Conservation (phyloP, 1,140 invertebrate genomes). For the Pseudomyrmex dendroicus region DNA sequence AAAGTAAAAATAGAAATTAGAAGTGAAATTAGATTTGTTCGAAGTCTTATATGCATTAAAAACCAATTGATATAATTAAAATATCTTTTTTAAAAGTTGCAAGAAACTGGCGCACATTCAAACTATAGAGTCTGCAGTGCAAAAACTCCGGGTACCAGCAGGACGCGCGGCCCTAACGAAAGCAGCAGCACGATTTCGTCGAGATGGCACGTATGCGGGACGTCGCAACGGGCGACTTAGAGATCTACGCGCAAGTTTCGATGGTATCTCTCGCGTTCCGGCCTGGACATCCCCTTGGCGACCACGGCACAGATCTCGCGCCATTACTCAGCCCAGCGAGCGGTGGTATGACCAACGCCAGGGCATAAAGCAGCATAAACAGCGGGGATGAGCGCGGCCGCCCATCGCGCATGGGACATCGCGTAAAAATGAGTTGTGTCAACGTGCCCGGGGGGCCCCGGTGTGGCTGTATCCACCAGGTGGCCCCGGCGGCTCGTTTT, state of each 20-base stretch:
- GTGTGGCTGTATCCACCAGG: constrained; percentile 76
- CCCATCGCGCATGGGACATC: constrained; percentile 81
- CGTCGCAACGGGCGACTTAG: constrained; percentile 66
- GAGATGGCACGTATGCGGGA: constrained; percentile 59
- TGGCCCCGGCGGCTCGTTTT: constrained; percentile 76
- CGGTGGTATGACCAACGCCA: constrained; percentile 43
- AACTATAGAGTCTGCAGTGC: not conserved
- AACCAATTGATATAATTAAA: too few relatives aligned
- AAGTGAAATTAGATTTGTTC: too few relatives aligned
- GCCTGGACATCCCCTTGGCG: constrained; percentile 53
- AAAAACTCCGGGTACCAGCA: constrained; percentile 16
- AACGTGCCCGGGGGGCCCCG: constrained; percentile 79
- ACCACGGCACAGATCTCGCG: constrained; percentile 77
- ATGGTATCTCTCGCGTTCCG: constrained; percentile 62
- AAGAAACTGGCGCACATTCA: too few relatives aligned
- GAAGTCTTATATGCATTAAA: too few relatives aligned
- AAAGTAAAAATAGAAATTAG: too few relatives aligned
- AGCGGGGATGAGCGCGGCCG: constrained; percentile 77
- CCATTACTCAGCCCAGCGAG: constrained; percentile 78
- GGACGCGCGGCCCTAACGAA: constrained; percentile 36
- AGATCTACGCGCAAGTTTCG: constrained; percentile 58
- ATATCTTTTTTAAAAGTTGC: too few relatives aligned
- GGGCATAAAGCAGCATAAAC: constrained; percentile 31
- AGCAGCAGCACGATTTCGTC: constrained; percentile 57
- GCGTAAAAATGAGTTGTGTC: constrained; percentile 84